phyloP scores from a whole-genome alignment of 2,888 invertebrate species.

The Zele albiditarsus region DNA sequence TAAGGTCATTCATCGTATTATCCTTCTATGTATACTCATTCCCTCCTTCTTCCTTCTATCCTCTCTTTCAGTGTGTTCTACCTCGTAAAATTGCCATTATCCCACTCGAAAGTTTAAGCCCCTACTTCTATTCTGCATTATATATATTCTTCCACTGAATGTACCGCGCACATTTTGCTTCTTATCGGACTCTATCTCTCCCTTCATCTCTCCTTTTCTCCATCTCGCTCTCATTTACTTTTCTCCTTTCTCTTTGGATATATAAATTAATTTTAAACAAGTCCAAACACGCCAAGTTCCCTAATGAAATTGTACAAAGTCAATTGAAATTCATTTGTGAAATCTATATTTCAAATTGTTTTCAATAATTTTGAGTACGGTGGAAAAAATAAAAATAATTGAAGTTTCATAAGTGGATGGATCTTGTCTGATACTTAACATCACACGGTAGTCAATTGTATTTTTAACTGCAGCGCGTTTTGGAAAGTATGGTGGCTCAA shows the following conservation, averaged over 20 bases:
- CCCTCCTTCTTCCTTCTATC: slow-evolving; percentile 17
- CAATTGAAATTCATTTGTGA: not conserved
- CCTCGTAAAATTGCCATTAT: slow-evolving; percentile 37
- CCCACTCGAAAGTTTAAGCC: slow-evolving; percentile 30
- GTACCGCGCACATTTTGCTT: slow-evolving; percentile 10
- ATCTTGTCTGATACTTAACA: too few relatives aligned
- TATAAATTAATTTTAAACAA: slow-evolving; percentile 12
- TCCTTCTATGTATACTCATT: slow-evolving; percentile 37
- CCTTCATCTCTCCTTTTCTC: not conserved
- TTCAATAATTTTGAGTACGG: not conserved
- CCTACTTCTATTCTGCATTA: slow-evolving; percentile 14
- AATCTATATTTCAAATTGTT: not conserved
- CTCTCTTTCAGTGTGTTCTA: slow-evolving; percentile 28
- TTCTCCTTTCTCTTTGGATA: not conserved
- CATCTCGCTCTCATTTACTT: too few relatives aligned
- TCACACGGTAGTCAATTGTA: too few relatives aligned
- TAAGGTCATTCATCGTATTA: slow-evolving; percentile 57
- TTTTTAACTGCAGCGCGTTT: too few relatives aligned
- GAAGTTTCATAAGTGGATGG: not conserved
- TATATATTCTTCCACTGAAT: slow-evolving; percentile 19
- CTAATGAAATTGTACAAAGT: not conserved
- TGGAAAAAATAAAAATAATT: slow-evolving; percentile 1
- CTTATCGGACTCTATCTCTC: not conserved
- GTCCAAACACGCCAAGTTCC: not conserved
- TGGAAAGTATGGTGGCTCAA: too few relatives aligned